Conservation (phyloP, 2,888 invertebrate species). For the Panzeria rudis region DNA sequence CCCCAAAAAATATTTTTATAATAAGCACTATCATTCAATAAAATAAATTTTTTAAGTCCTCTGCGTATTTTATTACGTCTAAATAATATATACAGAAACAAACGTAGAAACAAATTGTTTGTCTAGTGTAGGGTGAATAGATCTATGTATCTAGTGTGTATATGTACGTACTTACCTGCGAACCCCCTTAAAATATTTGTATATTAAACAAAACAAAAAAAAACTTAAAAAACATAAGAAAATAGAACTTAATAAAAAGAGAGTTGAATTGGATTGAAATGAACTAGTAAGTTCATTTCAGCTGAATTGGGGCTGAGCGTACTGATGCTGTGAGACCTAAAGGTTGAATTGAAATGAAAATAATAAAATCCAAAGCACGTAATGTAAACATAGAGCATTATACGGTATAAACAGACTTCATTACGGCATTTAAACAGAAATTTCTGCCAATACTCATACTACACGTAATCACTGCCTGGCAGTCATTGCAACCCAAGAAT, state of each 20-base stretch:
- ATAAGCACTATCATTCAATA: too few species aligned
- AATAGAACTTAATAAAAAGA: slow-evolving; percentile 24
- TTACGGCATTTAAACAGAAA: slow-evolving; percentile 82
- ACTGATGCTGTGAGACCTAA: slow-evolving; percentile 20
- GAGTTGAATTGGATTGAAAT: slow-evolving; percentile 42
- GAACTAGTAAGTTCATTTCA: slow-evolving; percentile 39
- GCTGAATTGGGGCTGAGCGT: slow-evolving; percentile 13
- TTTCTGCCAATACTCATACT: slow-evolving; percentile 73
- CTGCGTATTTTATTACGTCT: too few species aligned
- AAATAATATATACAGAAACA: too few species aligned
- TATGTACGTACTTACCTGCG: not conserved
- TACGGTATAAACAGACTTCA: slow-evolving; percentile 83
- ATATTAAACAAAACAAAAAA: slow-evolving; percentile 28
- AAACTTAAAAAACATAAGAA: slow-evolving; percentile 7
- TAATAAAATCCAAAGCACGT: slow-evolving; percentile 82
- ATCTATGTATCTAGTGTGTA: not conserved
- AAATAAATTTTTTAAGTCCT: too few species aligned
- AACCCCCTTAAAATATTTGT: slow-evolving; percentile 36
- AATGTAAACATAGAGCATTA: slow-evolving; percentile 82
- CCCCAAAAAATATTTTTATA: too few species aligned
- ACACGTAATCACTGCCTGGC: slow-evolving; percentile 39
- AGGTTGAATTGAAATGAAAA: slow-evolving; percentile 68
- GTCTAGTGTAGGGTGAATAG: too few species aligned
- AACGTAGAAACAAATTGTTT: too few species aligned
- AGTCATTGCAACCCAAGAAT: slow-evolving; percentile 52